Base-by-base conservation (phyloP, 2,888 invertebrate species). In the Patella pellucida region DNA sequence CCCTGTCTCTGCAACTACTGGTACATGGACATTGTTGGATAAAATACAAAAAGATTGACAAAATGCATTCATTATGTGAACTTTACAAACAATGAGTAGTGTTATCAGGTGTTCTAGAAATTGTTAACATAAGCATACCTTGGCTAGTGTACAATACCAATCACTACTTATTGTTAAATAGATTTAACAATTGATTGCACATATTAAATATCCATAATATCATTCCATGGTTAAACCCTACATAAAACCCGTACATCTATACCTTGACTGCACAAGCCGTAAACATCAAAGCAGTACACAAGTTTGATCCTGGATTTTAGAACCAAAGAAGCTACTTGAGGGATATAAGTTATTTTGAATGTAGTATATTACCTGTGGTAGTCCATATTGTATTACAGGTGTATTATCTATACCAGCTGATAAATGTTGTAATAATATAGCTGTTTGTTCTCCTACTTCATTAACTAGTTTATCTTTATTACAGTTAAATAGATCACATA, bases 381-480 rank as follows among this genome's bases (percentile, higher is more conserved):
- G 94, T 5, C 95, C 95, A 62, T 94, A 94, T 77, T 94, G 93
- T 85, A 95, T 95, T 1, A 96, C 95, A 72, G 93, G 92, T 79
- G 93, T 93, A 81, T 92, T 92, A 89, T 96, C 96, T 77, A 94
- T 93, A n/a, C 96, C 96, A 90, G 93, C 93, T 80, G 95, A 94
- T 85, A 95, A 92, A 78, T 94, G 93, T 86, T 94, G 93, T 85
- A 96, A 91, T 90, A 93, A 93, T 67, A 93, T 93, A 56, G 95
- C 94, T 86, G 94, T 93, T 83, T 95, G 94, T 83, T 75, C 71
- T n/a, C 85, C 86, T 78, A 87, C 79, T 52, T 93, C 93, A 86
- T 95, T 94, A 70, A 84, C 82, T 69, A 91, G 79, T 4, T 78
- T 69, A 11, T 72, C 73, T 16, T 82, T 11, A 54, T 80, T 78